Evolutionary conservation across 1,140 invertebrate species (phyloP).

Genomic region (Adelges cooleyi): DNA sequence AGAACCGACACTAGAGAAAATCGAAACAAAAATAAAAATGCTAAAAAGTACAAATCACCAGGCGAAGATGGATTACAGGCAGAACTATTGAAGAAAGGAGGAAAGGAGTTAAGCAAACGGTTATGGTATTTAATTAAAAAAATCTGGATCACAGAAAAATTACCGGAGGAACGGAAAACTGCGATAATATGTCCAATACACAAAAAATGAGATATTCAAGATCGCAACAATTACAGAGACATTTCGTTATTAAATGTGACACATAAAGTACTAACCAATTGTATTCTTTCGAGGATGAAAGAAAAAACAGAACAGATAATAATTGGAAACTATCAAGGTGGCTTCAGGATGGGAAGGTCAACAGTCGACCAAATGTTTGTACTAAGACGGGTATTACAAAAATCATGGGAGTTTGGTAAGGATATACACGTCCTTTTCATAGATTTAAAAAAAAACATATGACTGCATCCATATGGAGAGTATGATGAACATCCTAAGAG

Average conservation of each 20-base stretch:
- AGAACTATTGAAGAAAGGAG: neutral
- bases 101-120: neutral
- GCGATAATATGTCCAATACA: conserved; percentile 32
- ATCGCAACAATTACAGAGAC: conserved; percentile 33
- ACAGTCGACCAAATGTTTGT: conserved; percentile 10
- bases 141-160: conserved; percentile 18
- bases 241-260: conserved; percentile 6
- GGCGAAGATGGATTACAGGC: neutral
- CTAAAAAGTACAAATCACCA: neutral
- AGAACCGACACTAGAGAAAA: neutral
- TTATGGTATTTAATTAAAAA: neutral
- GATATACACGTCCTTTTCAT: neutral
- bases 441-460: conserved; percentile 9
- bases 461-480: neutral
- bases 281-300: neutral
- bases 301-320: neutral
- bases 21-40: neutral
- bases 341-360: neutral
- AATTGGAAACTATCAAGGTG: neutral
- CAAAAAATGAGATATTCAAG: conserved; percentile 33
- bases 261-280: neutral
- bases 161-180: conserved; percentile 32
- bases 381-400: neutral
- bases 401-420: neutral
- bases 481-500: neutral